These are phyloP conservation scores for Zoanthus gigantus DNA, from an alignment of 92 coral and sea anemone genomes.

Conservation along the genomic window DNA sequence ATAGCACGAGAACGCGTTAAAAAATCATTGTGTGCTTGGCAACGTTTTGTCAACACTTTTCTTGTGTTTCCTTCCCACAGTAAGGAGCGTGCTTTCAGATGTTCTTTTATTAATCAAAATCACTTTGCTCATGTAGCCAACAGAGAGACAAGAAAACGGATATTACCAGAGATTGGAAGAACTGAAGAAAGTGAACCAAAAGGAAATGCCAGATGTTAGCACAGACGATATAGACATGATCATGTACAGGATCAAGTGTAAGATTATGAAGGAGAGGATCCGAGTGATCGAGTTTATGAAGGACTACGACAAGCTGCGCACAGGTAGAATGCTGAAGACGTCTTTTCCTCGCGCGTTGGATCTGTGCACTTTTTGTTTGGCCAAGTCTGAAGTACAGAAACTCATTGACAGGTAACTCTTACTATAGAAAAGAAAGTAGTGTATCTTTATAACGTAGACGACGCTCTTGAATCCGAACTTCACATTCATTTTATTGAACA, in stretches of 20 bases:
- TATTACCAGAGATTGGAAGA: slow-evolving; percentile 84
- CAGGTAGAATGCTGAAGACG: slow-evolving; percentile 91
- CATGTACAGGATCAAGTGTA: slow-evolving; percentile 88
- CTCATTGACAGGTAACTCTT: slow-evolving; percentile 77
- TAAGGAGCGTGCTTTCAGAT: neutral
- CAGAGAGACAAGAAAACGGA: slow-evolving; percentile 81
- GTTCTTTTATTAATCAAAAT: neutral
- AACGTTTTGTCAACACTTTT: no score
- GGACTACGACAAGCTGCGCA: slow-evolving; percentile 96
- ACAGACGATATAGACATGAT: slow-evolving; percentile 75
- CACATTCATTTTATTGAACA: no score
- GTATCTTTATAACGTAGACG: no score
- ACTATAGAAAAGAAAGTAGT: neutral
- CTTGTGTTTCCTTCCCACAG: no score
- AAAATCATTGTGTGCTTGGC: no score
- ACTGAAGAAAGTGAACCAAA: slow-evolving; percentile 84
- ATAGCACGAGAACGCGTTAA: no score
- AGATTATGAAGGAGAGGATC: slow-evolving; percentile 94
- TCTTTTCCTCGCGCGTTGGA: slow-evolving; percentile 94
- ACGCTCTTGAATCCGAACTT: no score
- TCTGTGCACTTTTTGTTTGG: slow-evolving; percentile 84
- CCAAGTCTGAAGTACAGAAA: slow-evolving; percentile 89
- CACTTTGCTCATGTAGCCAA: slow-evolving; percentile 64
- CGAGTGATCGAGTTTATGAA: slow-evolving; percentile 90
- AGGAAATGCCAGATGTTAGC: slow-evolving; percentile 93